Base-by-base conservation (phyloP, 2,888 invertebrate genomes). In the Macroteleia sp. region DNA sequence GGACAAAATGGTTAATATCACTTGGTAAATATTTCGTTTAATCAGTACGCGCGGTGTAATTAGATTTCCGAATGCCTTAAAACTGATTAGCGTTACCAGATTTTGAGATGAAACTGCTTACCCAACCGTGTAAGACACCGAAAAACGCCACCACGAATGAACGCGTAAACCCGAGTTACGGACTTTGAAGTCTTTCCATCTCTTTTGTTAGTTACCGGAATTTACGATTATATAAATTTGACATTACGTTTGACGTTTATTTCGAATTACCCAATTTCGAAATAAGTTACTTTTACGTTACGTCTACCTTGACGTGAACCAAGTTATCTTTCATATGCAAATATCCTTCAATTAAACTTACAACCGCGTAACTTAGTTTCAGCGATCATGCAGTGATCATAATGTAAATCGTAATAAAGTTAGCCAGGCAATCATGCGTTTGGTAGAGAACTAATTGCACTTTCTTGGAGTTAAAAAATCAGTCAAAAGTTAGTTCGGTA, bases 371-470 rank as follows among this genome's bases (percentile, higher is more conserved):
- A 64, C 52, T 64, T 42, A 32, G 42, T 52, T 52, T 42, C 9
- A 50, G 14, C 32, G 64, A 62, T 62, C 62, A 6, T n/a, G 48
- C 48, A 32, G 34, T 6, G 34, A 64, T 54, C 20, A 39, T 28
- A 69, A 57, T 69, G 32, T 22, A 14, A 52, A 42, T 52, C 50
- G 44, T 50, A 50, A 59, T 36, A 44, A 50, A 59, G 57, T 69
- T 50, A 50, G 20, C 20, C 32, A 10, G 20, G 14, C 25, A 30
- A 52, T 64, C 66, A 39, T 56, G 16, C 48, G 42, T 50, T 52
- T 10, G 16, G 46, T 42, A 20, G 20, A 17, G 19, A 39, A 54
- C 46, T 67, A 67, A 67, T 54, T 56, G 48, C 46, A 48, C 9
- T 54, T 46, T 32, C 42, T 30, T 28, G 10, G 12, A 44, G 36